Conservation (phyloP, 2,113 vertebrate species). For the Tupaia tana region DNA sequence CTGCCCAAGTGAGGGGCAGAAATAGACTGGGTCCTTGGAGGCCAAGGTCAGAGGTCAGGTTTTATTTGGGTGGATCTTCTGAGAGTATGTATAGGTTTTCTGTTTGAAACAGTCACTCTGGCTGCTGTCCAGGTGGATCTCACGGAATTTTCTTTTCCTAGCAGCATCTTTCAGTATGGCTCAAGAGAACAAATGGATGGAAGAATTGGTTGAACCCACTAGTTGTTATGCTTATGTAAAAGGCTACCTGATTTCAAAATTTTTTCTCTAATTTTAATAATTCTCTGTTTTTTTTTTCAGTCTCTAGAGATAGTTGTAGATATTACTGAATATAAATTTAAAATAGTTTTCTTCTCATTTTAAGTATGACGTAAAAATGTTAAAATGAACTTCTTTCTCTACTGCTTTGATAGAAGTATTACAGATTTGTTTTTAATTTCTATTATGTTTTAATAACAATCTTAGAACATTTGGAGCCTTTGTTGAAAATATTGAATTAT, state of each 20-base stretch:
- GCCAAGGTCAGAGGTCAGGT: not conserved
- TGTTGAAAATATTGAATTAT: slow-evolving; percentile 8
- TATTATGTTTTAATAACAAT: not conserved
- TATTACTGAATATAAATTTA: not conserved
- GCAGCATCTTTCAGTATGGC: not conserved
- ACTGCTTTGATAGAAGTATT: not conserved
- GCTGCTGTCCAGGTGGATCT: not conserved
- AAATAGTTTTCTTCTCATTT: not conserved
- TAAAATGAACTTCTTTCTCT: not conserved
- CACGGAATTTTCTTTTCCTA: not conserved
- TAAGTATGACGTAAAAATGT: not conserved
- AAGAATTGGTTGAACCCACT: not conserved
- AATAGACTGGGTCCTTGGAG: not conserved
- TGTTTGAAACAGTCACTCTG: not conserved
- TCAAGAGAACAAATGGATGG: not conserved
- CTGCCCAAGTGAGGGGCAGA: not conserved
- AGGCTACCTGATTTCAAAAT: not conserved
- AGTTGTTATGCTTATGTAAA: not conserved
- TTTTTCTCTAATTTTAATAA: slow-evolving; percentile 8
- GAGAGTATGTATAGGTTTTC: not conserved
- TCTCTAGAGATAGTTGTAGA: not conserved
- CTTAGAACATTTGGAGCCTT: not conserved
- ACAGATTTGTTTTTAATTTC: not conserved
- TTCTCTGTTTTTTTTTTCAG: not conserved
- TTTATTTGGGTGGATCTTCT: not conserved